Evolutionary conservation across 2,113 vertebrate genomes (phyloP).

Genomic region (Suncus etruscus): DNA sequence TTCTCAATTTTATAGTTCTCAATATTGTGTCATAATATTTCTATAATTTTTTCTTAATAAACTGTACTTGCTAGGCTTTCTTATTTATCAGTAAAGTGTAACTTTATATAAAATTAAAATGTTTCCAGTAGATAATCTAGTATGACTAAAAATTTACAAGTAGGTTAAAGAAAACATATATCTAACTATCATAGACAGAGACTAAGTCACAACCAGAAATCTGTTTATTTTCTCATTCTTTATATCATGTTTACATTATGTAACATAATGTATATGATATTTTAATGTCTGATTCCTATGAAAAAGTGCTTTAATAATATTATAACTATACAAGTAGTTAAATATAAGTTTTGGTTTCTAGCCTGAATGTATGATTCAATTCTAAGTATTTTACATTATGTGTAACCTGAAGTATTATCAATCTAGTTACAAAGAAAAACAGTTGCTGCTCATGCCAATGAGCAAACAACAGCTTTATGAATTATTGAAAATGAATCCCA

Average conservation of each 20-base stretch:
- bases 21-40: neutral
- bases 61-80: neutral
- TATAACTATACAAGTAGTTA: neutral
- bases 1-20: neutral
- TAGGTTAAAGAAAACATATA: too few relatives aligned
- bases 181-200: too few relatives aligned
- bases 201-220: too few relatives aligned
- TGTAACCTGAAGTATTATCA: neutral
- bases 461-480: neutral
- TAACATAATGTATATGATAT: too few relatives aligned
- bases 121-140: too few relatives aligned
- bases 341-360: neutral
- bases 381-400: neutral
- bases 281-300: neutral
- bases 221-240: too few relatives aligned
- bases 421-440: slow-evolving; percentile 21
- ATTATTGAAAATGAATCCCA: slow-evolving; percentile 35
- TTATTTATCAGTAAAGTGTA: neutral
- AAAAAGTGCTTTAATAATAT: neutral
- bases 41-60: neutral
- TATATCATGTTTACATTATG: too few relatives aligned
- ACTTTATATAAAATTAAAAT: too few relatives aligned
- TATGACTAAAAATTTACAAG: too few relatives aligned
- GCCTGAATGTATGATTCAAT: neutral
- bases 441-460: neutral